A percentile compares a stretch with the other conserved stretches of the same genome.
Conservation (phyloP, 2,113 vertebrate genomes). For the Delphinapterus leucas region DNA sequence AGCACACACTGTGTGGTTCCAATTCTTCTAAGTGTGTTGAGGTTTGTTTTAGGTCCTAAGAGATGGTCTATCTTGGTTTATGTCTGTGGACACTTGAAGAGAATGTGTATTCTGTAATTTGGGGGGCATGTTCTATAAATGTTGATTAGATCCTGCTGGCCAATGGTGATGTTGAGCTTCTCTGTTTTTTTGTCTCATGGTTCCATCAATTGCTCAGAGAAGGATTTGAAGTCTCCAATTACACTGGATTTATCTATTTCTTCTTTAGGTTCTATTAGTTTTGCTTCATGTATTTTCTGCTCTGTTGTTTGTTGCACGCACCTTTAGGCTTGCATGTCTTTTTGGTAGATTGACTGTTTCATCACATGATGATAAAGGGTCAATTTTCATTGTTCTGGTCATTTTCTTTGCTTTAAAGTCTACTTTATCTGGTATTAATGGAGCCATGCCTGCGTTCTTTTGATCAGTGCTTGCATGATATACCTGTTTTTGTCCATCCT, state of each 20-base stretch:
- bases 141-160: background rate
- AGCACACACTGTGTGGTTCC: too few species aligned
- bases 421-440: background rate
- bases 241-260: background rate
- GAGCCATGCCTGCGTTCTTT: background rate
- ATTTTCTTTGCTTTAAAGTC: background rate
- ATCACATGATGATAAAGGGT: background rate
- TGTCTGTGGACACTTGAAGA: background rate
- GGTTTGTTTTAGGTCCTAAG: background rate
- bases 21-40: too few species aligned
- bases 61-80: too few species aligned
- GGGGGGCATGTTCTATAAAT: background rate
- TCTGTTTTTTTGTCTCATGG: too few species aligned
- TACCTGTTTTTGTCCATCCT: background rate
- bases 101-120: too few species aligned
- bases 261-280: background rate
- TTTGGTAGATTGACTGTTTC: background rate
- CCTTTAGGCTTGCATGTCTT: background rate
- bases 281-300: background rate
- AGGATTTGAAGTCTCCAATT: background rate
- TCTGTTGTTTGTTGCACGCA: background rate
- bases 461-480: background rate
- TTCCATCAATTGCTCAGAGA: too few species aligned
- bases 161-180: background rate
- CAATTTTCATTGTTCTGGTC: background rate